A percentile compares a stretch with the other conserved stretches of the same genome.
Evolutionary conservation across 2,888 invertebrate species (phyloP).

Genomic region (Pyrgus malvae): DNA sequence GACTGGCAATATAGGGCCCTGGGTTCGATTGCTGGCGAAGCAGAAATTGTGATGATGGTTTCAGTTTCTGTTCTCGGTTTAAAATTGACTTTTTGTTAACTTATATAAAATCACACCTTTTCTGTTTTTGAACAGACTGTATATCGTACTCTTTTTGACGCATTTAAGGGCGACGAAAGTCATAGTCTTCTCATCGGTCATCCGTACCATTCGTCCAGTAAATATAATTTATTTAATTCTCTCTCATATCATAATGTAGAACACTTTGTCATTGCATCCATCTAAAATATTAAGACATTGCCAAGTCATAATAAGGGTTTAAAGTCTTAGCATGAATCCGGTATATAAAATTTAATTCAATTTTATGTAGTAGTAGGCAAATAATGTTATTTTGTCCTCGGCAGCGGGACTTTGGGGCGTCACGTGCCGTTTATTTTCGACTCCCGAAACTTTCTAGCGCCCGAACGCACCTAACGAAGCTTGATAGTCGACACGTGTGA

Average conservation of each 20-base stretch:
- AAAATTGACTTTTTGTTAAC: too few relatives aligned
- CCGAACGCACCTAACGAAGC: slow-evolving; percentile 8
- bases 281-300: slow-evolving; percentile 37
- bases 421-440: slow-evolving; percentile 67
- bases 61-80: too few relatives aligned
- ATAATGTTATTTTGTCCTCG: slow-evolving; percentile 45
- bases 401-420: slow-evolving; percentile 44
- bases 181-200: neutral
- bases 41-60: too few relatives aligned
- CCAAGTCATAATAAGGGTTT: slow-evolving; percentile 33
- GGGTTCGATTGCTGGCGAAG: too few relatives aligned
- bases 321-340: slow-evolving; percentile 35
- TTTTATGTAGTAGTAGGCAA: slow-evolving; percentile 43
- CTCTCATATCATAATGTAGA: neutral
- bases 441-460: slow-evolving; percentile 40
- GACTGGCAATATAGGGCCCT: too few relatives aligned
- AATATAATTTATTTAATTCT: neutral
- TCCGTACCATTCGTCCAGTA: neutral
- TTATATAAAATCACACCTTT: too few relatives aligned
- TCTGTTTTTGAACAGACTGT: too few relatives aligned
- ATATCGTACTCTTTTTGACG: neutral
- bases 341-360: slow-evolving; percentile 34
- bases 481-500: neutral
- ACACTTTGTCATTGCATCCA: slow-evolving; percentile 5
- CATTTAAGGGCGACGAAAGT: neutral